Conservation (phyloP, 2,113 vertebrate genomes). For the Antigone vipio region DNA sequence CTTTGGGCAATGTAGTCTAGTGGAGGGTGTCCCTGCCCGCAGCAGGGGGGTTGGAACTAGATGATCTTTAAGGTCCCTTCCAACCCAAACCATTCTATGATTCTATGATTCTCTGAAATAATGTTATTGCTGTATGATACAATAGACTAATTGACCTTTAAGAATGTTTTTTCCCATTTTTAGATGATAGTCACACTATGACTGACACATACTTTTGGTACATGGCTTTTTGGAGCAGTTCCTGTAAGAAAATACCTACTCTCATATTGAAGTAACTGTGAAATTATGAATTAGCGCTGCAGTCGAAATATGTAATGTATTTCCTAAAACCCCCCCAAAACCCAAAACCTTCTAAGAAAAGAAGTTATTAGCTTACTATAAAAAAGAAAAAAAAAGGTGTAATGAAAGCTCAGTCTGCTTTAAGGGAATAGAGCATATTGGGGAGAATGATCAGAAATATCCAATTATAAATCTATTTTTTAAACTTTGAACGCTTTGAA, state of each 20-base stretch:
- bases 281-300: not conserved
- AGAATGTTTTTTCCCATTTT: not conserved
- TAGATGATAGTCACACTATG: not conserved
- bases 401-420: not conserved
- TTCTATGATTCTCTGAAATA: not conserved
- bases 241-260: conserved; percentile 2
- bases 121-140: not conserved
- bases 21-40: no score
- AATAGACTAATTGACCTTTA: not conserved
- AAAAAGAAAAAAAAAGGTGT: not conserved
- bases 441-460: not conserved
- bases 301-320: not conserved
- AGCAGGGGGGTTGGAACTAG: no score
- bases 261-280: not conserved
- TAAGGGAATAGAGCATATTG: not conserved
- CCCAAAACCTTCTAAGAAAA: not conserved
- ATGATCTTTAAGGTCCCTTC: no score
- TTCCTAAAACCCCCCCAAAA: not conserved
- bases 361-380: not conserved
- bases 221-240: not conserved
- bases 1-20: no score
- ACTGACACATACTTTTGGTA: not conserved
- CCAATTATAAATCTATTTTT: not conserved
- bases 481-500: not conserved
- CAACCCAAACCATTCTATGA: no score